Evolutionary conservation across 2,888 invertebrate species (phyloP), one percentile per base, ranked within the genome.

Genomic region (Drosophila monieri): DNA sequence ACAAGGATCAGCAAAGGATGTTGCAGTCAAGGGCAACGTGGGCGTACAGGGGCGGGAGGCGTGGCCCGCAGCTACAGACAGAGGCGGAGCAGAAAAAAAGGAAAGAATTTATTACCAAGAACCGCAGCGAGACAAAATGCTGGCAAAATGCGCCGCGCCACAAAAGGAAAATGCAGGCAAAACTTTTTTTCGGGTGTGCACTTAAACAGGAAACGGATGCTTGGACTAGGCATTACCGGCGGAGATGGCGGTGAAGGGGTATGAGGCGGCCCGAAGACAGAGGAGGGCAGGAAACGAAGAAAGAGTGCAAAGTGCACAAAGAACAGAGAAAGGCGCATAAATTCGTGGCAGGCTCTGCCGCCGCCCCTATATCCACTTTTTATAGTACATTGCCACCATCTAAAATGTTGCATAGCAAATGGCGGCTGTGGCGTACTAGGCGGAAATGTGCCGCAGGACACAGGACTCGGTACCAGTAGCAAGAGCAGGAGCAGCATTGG

Each of bases 91-190:
- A 12, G 52, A 48, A 53, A 48, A 57, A 57, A 51, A 39, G 46
- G 43, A 53, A 66, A 65, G 77, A 89, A 88, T 88, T 88, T 88
- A 89, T 88, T 89, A 77, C 87, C 87, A 61, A 88, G 85, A 89
- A 85, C 89, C 88, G 74, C 88, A 87, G 74, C 77, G 83, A 84
- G 74, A 85, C 79, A 88, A 84, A 80, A 71, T 71, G 80, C 80
- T 70, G 69, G 73, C 71, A 74, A 75, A 72, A 65, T 55, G 77
- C 56, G 70, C 64, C 53, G 54, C 54, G 61, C 64, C 53, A 65
- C 65, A 69, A 73, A 61, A 53, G 61, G 65, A 61, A 66, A 75
- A 57, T 58, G 62, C 56, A 53, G 51, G 57, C 37, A 41, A 68
- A 78, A 72, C 46, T 70, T 70, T 80, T 78, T 74, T 75, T 75